phyloP scores from a whole-genome alignment of 2,797 vertebrate species.

The Paramormyrops hopkinsi region DNA sequence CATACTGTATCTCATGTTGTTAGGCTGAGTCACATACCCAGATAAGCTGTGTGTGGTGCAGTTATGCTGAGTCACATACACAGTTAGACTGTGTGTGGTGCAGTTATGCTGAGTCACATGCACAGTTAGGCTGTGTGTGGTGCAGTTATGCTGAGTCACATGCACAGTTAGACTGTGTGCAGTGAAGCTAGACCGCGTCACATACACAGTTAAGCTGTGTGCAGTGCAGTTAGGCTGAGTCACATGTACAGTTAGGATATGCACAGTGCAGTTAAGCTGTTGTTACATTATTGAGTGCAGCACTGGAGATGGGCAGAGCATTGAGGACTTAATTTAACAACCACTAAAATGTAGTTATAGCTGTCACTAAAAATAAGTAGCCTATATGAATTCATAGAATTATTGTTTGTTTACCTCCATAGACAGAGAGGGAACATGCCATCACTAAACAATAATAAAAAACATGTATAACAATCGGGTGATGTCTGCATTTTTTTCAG shows the following conservation, averaged over 20 bases:
- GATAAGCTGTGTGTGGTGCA: too few species aligned
- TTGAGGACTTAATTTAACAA: background rate
- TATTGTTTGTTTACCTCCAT: background rate
- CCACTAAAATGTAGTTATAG: background rate
- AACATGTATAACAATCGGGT: background rate
- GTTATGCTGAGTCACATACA: background rate
- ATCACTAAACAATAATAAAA: background rate
- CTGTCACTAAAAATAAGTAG: background rate
- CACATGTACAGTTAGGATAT: background rate
- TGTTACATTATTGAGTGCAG: background rate
- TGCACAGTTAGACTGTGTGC: background rate
- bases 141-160: background rate
- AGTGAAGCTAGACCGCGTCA: background rate
- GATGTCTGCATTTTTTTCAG: background rate
- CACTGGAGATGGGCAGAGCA: background rate
- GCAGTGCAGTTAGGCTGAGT: too few species aligned
- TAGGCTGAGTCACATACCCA: background rate
- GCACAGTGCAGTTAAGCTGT: background rate
- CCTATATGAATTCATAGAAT: background rate
- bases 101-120: background rate
- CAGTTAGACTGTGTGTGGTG: background rate
- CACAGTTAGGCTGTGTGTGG: too few species aligned
- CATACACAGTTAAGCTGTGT: too few species aligned
- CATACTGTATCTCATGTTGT: background rate
- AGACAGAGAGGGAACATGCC: background rate